A percentile compares a stretch with the other conserved stretches of the same genome.
Evolutionary conservation across 2,797 vertebrate genomes (phyloP).

Genomic region (Danio albolineatus): DNA sequence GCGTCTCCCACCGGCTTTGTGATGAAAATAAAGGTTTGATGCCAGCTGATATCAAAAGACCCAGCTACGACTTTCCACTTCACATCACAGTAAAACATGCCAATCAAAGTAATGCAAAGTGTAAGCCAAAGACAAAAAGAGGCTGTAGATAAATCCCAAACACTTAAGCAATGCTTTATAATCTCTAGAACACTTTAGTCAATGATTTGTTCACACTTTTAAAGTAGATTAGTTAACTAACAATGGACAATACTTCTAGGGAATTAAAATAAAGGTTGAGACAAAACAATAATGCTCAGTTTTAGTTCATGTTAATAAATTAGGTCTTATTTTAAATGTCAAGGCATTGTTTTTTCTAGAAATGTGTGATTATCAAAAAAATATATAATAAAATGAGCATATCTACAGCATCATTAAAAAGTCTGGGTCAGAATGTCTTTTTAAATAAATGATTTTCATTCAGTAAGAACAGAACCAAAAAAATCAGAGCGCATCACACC

Average conservation of each 20-base stretch:
- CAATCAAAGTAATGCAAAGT: neutral
- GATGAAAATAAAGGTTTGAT: constrained; percentile 19
- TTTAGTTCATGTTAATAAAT: neutral
- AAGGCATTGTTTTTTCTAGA: neutral
- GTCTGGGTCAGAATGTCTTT: neutral
- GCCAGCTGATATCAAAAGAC: constrained; percentile 5
- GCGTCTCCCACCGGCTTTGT: neutral
- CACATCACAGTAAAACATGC: neutral
- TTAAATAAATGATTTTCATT: neutral
- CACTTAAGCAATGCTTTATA: neutral
- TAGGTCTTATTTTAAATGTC: neutral
- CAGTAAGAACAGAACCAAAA: too few relatives aligned
- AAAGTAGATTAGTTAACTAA: neutral
- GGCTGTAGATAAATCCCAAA: neutral
- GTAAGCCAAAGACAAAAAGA: neutral
- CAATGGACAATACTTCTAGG: neutral
- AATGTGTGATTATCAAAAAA: neutral
- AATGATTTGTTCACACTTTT: neutral
- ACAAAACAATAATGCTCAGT: too few relatives aligned
- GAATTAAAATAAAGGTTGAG: too few relatives aligned
- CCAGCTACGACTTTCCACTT: neutral
- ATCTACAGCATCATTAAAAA: neutral
- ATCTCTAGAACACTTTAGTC: neutral
- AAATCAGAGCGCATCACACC: too few relatives aligned
- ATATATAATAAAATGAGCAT: too few relatives aligned